Evolutionary conservation across 2,113 vertebrate species (phyloP).

Genomic region (Marmota monax): DNA sequence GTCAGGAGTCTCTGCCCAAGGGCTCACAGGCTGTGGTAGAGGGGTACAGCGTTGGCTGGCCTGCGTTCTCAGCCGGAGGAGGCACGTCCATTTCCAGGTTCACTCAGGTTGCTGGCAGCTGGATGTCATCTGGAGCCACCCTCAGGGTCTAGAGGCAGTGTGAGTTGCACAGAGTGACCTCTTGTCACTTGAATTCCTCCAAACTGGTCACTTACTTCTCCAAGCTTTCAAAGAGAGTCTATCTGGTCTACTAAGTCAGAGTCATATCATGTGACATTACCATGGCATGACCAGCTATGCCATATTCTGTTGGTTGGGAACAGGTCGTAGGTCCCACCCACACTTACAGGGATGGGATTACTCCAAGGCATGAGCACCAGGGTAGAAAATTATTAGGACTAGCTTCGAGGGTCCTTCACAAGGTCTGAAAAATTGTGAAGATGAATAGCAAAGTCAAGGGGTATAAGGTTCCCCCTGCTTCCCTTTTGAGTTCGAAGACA

Average conservation of each 20-base stretch:
- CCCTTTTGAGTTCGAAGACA: neutral
- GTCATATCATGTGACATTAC: neutral
- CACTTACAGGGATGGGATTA: neutral
- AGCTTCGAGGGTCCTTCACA: neutral
- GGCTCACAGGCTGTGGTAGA: neutral
- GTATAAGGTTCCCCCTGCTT: neutral
- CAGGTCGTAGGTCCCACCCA: neutral
- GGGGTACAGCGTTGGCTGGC: neutral
- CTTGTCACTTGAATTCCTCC: neutral
- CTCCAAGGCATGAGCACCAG: neutral
- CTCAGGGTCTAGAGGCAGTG: neutral
- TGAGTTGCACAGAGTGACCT: neutral
- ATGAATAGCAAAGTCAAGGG: neutral
- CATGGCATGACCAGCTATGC: neutral
- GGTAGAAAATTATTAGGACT: neutral
- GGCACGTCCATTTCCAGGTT: neutral
- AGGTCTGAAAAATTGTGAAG: neutral
- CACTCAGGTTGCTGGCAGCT: neutral
- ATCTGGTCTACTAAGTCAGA: neutral
- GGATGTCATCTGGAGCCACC: neutral
- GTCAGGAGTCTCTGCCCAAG: neutral
- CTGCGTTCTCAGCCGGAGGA: constrained; percentile 2
- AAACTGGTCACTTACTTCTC: neutral
- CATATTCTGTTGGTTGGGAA: neutral
- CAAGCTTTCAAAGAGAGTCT: neutral